Evolutionary conservation across 2,113 vertebrate species (phyloP), one percentile per base, ranked within the genome.

Genomic region (Vulpes ferrilata): DNA sequence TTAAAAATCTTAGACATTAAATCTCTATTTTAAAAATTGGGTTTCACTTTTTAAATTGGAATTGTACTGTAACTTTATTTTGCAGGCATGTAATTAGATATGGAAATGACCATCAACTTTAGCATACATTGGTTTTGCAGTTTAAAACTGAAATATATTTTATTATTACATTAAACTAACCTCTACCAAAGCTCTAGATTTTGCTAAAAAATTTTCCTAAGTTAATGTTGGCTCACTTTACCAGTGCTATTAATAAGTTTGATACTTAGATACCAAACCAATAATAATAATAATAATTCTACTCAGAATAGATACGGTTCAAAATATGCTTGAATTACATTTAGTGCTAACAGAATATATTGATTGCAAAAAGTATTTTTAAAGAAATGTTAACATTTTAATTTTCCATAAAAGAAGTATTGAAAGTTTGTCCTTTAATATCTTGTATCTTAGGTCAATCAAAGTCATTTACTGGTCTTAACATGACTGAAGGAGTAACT

Each of bases 251-350:
- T 2, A 96, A 71, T 69, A 95, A 87, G 35, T 96, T 93, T 86
- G 35, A 74, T 95, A 76, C 87, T 95, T 87, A 94, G 3, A 79
- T 84, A 83, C 76, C 59, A 97, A 86, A 87, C 35, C 30, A 35
- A 35, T 35, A 35, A 35, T 35, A 35, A 35, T n/a, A 35, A 71
- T 60, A 67, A 91, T 78, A 43, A 43, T 90, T 92, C 13, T 87
- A 83, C 84, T 97, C 22, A 80, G 30, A 94, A 92, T 53, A 79
- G 48, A 79, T 80, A 78, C 4, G 48, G 27, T 57, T 90, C 67
- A 94, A 59, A 73, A 55, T 80, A 32, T 93, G 57, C 32, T 86
- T 97, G 92, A 96, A 91, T 96, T 92, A 90, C 55, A 87, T 93
- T 32, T 25, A 90, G 2, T 64, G 23, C 27, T 93, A 35, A 73